phyloP scores from a whole-genome alignment of 2,888 invertebrate genomes.

The Melinopterus prodromus region DNA sequence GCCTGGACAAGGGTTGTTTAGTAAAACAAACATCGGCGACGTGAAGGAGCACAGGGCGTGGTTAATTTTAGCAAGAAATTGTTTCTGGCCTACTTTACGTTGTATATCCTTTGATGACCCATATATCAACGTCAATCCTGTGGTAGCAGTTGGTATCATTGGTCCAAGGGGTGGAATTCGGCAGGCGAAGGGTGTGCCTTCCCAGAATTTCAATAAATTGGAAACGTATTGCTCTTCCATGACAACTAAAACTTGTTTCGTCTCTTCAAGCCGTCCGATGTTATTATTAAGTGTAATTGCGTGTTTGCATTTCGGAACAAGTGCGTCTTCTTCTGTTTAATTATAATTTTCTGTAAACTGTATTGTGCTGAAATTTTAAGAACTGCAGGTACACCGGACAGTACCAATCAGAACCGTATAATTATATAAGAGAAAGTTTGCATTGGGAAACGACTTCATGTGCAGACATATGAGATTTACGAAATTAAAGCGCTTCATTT shows the following conservation, averaged over 20 bases:
- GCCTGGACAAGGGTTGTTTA: slow-evolving; percentile 32
- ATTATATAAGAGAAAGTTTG: neutral
- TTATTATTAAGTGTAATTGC: neutral
- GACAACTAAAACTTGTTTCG: neutral
- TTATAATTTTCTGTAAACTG: neutral
- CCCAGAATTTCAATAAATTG: neutral
- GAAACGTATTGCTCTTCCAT: neutral
- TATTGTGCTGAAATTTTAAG: neutral
- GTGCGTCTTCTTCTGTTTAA: neutral
- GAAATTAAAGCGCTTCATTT: no score
- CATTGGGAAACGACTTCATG: no score
- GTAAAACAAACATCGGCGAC: slow-evolving; percentile 39
- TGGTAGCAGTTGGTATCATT: neutral
- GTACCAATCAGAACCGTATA: neutral
- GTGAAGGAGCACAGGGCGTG: slow-evolving; percentile 39
- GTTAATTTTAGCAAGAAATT: slow-evolving; percentile 42
- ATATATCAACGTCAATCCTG: neutral
- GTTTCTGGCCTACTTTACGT: slow-evolving; percentile 11
- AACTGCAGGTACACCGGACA: neutral
- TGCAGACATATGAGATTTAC: no score
- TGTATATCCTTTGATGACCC: neutral
- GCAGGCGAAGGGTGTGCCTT: neutral
- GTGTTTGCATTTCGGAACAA: neutral
- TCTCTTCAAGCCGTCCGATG: neutral
- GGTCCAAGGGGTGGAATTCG: neutral